Conservation (phyloP, 2,888 invertebrate species). For the Eumerus sabulonum region DNA sequence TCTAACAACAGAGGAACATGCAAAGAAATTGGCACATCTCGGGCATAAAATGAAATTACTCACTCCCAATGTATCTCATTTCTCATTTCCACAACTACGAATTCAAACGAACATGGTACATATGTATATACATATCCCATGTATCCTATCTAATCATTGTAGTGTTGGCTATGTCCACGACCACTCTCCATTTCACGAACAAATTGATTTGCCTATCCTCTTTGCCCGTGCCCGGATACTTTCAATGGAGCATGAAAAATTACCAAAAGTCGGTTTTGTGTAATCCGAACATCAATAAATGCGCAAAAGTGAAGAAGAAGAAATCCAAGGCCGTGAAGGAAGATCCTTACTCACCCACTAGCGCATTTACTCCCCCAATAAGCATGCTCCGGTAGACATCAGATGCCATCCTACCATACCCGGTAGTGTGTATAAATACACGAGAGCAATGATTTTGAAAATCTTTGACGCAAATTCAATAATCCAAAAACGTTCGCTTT, state of each 20-base stretch:
- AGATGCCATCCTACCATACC: slow-evolving; percentile 47
- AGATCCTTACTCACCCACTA: too few species aligned
- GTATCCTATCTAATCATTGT: slow-evolving; percentile 39
- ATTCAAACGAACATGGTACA: slow-evolving; percentile 26
- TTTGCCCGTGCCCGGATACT: slow-evolving; percentile 48
- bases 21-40: slow-evolving; percentile 68
- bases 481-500: slow-evolving; percentile 52
- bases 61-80: slow-evolving; percentile 60
- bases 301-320: slow-evolving; percentile 19
- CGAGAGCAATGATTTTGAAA: slow-evolving; percentile 67
- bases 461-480: slow-evolving; percentile 69
- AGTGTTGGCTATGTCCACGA: slow-evolving; percentile 39
- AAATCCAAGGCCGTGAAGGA: neutral
- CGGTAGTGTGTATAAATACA: slow-evolving; percentile 56
- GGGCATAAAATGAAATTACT: slow-evolving; percentile 65
- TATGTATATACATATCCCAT: too few species aligned
- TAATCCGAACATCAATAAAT: slow-evolving; percentile 67
- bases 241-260: slow-evolving; percentile 68
- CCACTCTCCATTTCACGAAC: slow-evolving; percentile 55
- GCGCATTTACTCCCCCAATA: too few species aligned
- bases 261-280: slow-evolving; percentile 66
- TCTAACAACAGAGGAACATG: slow-evolving; percentile 59
- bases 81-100: slow-evolving; percentile 37
- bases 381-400: slow-evolving; percentile 31
- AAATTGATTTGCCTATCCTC: slow-evolving; percentile 68